These are phyloP conservation scores for Parotocinclus haroldoi DNA, from an alignment of 2,797 vertebrate species.

Conservation along the genomic window DNA sequence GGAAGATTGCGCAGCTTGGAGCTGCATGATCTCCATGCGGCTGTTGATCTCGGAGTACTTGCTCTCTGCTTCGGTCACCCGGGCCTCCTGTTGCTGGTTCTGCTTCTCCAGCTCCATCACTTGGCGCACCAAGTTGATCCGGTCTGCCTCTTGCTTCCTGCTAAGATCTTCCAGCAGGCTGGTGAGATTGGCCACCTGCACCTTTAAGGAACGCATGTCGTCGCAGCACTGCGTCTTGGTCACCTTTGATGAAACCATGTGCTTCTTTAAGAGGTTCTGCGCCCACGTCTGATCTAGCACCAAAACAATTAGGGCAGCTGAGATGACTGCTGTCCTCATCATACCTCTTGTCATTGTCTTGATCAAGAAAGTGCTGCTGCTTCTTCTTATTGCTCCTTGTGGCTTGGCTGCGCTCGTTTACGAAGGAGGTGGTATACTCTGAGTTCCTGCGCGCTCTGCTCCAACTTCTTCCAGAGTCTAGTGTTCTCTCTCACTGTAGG, in stretches of 20 bases:
- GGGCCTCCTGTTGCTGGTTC: constrained; percentile 79
- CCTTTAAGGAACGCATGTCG: constrained; percentile 81
- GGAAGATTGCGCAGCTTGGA: constrained; percentile 85
- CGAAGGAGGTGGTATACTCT: not conserved
- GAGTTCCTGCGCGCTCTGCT: not conserved
- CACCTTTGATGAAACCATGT: constrained; percentile 50
- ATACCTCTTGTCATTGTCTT: constrained; percentile 51
- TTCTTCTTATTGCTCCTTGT: not conserved
- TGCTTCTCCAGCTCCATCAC: constrained; percentile 88
- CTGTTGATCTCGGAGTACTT: constrained; percentile 95
- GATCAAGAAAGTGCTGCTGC: not conserved
- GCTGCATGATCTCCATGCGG: constrained; percentile 92
- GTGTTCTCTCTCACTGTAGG: constrained; percentile 59
- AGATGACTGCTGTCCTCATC: constrained; percentile 49
- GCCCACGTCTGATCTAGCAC: constrained; percentile 58
- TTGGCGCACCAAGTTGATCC: constrained; percentile 83
- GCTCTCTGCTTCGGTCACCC: constrained; percentile 87
- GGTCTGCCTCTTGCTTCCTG: constrained; percentile 85
- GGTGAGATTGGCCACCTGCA: constrained; percentile 89
- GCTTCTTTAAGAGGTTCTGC: constrained; percentile 63
- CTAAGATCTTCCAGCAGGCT: constrained; percentile 82
- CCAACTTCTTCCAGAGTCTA: constrained; percentile 46
- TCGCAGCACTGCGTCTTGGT: constrained; percentile 80
- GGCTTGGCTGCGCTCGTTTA: constrained; percentile 4
- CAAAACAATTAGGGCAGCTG: constrained; percentile 54